Percentiles rank a stretch among this genome's conserved stretches.
phyloP scores from a whole-genome alignment of 2,888 invertebrate genomes.

The Pilophorus perplexus region DNA sequence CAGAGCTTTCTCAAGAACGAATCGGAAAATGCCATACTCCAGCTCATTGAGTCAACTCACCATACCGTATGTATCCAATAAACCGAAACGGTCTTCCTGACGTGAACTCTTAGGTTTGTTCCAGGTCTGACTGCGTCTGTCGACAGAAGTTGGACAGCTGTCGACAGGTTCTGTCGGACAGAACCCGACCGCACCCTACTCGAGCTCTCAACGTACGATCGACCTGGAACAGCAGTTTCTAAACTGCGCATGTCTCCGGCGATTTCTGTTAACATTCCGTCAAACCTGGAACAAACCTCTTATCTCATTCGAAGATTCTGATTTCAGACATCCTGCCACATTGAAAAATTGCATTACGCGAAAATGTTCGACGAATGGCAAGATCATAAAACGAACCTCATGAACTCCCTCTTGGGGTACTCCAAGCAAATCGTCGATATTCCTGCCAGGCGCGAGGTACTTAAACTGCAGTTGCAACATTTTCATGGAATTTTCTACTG shows the following conservation, averaged over 20 bases:
- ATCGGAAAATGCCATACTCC: constrained; percentile 87
- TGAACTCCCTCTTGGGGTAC: constrained; percentile 84
- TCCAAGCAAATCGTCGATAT: constrained; percentile 78
- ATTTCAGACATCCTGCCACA: constrained; percentile 60
- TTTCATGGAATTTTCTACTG: too few relatives aligned
- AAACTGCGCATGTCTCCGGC: background rate
- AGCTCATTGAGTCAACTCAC: constrained; percentile 85
- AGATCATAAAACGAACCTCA: constrained; percentile 80
- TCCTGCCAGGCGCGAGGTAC: constrained; percentile 56
- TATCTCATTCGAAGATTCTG: too few relatives aligned
- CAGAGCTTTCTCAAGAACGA: constrained; percentile 88
- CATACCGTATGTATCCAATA: constrained; percentile 76
- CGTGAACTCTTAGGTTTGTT: background rate
- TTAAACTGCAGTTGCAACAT: too few relatives aligned
- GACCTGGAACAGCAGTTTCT: background rate
- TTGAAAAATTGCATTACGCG: constrained; percentile 64
- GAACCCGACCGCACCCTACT: too few relatives aligned
- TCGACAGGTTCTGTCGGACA: too few relatives aligned
- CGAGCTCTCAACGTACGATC: too few relatives aligned
- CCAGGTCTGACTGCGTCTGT: too few relatives aligned
- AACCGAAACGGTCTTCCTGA: background rate
- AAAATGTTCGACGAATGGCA: constrained; percentile 88
- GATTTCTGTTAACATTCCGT: background rate
- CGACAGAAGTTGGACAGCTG: too few relatives aligned
- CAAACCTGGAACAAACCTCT: too few relatives aligned